These are phyloP conservation scores for Cheilosia vulpina DNA, from an alignment of 2,888 invertebrate species.

Conservation along the genomic window DNA sequence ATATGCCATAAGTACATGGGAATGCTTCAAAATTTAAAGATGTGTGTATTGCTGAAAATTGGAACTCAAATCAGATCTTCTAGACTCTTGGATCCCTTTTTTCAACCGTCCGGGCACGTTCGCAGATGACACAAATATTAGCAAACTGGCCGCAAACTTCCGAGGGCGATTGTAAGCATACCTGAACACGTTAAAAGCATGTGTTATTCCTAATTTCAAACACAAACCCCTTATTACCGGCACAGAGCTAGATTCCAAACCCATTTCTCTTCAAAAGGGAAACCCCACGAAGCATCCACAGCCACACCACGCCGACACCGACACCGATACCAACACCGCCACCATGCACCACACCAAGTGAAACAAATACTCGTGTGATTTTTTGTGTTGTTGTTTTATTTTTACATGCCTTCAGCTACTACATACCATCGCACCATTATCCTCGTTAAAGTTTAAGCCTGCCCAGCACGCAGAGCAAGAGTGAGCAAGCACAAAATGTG, in stretches of 20 bases:
- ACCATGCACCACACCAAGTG: neutral
- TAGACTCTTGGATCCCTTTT: too few relatives aligned
- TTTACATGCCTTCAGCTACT: slow-evolving; percentile 15
- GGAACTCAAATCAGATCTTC: too few relatives aligned
- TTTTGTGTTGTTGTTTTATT: neutral
- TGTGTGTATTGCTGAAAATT: too few relatives aligned
- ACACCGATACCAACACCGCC: neutral
- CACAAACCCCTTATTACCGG: slow-evolving; percentile 18
- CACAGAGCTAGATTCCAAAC: slow-evolving; percentile 3
- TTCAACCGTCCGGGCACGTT: neutral
- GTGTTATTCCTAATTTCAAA: slow-evolving; percentile 59
- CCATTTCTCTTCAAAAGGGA: neutral
- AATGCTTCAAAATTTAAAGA: too few relatives aligned
- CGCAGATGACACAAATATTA: neutral
- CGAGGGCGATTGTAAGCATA: neutral
- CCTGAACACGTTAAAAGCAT: slow-evolving; percentile 32
- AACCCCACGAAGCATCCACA: slow-evolving; percentile 11
- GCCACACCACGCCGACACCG: neutral
- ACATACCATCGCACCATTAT: slow-evolving; percentile 23
- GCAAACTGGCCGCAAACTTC: neutral
- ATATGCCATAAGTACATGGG: too few relatives aligned
- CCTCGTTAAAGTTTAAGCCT: slow-evolving; percentile 44
- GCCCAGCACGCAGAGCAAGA: slow-evolving; percentile 33
- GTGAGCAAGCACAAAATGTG: slow-evolving; percentile 40
- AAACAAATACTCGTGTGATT: slow-evolving; percentile 27